A percentile compares a stretch with the other conserved stretches of the same genome.
Conservation (phyloP, 1,140 invertebrate genomes). For the Nebria ingens region DNA sequence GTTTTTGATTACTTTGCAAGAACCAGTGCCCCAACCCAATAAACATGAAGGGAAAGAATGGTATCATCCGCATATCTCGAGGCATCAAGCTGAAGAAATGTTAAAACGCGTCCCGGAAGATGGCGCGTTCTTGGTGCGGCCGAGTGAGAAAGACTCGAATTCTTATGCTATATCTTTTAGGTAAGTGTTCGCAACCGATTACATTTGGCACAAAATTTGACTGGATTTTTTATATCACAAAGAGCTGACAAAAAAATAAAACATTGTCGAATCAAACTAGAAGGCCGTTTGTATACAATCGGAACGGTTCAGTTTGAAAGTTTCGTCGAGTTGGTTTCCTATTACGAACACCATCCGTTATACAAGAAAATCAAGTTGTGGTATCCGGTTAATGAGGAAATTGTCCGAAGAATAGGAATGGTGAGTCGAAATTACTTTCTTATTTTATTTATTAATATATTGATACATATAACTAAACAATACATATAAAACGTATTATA, state of each 20-base stretch:
- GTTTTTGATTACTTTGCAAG: constrained; percentile 75
- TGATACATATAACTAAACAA: no score
- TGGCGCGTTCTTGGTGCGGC: constrained; percentile 86
- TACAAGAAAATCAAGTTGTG: constrained; percentile 82
- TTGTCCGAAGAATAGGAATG: constrained; percentile 51
- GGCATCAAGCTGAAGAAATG: constrained; percentile 77
- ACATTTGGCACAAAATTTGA: constrained; percentile 4
- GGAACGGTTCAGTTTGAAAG: constrained; percentile 88
- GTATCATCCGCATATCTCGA: constrained; percentile 75
- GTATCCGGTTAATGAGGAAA: constrained; percentile 76
- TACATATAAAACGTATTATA: no score
- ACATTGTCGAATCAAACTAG: constrained; percentile 86
- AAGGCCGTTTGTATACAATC: constrained; percentile 82
- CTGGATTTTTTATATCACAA: constrained; percentile 23
- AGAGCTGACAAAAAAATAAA: constrained; percentile 90
- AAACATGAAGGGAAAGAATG: constrained; percentile 91
- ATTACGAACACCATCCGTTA: constrained; percentile 83
- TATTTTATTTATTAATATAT: background rate
- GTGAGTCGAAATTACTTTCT: constrained; percentile 40
- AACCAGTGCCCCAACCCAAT: constrained; percentile 90
- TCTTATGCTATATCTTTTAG: constrained; percentile 93
- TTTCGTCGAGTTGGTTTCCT: constrained; percentile 81
- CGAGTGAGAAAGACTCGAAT: constrained; percentile 72
- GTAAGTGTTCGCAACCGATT: constrained; percentile 39
- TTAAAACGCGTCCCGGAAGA: constrained; percentile 70